Base-by-base conservation (phyloP, 2,113 vertebrate genomes). In the Taurulus bubalis region DNA sequence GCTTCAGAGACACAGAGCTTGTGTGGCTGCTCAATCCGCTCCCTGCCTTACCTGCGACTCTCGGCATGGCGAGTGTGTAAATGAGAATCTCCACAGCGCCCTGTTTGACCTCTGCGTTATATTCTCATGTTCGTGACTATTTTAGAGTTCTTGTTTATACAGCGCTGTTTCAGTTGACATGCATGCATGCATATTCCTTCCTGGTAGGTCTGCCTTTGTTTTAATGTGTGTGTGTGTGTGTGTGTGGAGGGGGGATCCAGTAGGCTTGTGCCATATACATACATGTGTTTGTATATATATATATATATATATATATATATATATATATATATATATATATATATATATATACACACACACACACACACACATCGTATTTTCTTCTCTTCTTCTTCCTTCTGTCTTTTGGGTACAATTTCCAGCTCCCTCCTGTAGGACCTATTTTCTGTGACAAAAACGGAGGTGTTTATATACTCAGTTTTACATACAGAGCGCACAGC, bases 341-440 rank as follows among this genome's bases (percentile, higher is more conserved):
- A 72, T 53, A 77, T 14, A n/a, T 32, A 36, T 20, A 47, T 38
- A 38, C 9, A 38, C 2, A 38, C 9, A 38, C 2, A 38, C 9
- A 38, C 9, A 38, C 9, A 38, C 8, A 14, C 40, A 6, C 34
- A 34, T 4, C 3, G 34, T 34, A 34, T 34, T 3, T 34, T 34
- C 68, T 78, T 71, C 60, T 68, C 47, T 71, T 81, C 58, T 78
- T 71, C 66, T 85, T 74, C 76, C 53, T 38, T 80, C 75, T 73
- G 91, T 95, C 93, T 94, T 94, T 89, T 91, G 93, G 92, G 93
- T 94, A 89, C 94, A 94, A 94, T 95, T 95, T 93, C 80, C 82
- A 79, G 82, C 85, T 92, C 87, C 89, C 81, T 94, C 92, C 94
- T 93, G 81, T 85, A 93, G 92, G 93, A 95, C 93, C 92, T 90